Conservation (phyloP, 23 tunicate genomes). For the Styela plicata region DNA sequence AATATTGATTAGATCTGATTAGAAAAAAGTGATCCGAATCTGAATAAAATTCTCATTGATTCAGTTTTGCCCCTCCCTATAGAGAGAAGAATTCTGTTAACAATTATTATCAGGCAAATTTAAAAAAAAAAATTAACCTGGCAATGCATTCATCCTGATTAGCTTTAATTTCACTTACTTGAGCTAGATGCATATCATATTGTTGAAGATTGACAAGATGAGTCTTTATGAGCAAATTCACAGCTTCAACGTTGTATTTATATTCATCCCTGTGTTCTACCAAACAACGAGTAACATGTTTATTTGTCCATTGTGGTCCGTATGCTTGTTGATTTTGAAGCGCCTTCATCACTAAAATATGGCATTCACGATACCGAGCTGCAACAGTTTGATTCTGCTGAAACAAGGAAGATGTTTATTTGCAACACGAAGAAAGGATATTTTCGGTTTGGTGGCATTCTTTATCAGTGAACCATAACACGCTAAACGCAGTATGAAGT, state of each 20-base stretch:
- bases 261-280: slow-evolving; percentile 86
- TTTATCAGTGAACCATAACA: no score
- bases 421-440: no score
- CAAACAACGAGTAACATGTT: slow-evolving; percentile 74
- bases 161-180: slow-evolving; percentile 61
- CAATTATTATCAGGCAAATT: no score
- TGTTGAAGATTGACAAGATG: slow-evolving; percentile 77
- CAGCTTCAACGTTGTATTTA: slow-evolving; percentile 77
- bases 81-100: neutral
- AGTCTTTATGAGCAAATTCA: slow-evolving; percentile 55
- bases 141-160: no score
- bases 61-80: neutral
- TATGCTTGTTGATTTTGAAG: slow-evolving; percentile 78
- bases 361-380: slow-evolving; percentile 69
- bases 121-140: no score
- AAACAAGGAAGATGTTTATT: no score
- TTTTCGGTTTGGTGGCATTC: no score
- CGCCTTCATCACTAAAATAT: slow-evolving; percentile 63
- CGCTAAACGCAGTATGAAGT: no score
- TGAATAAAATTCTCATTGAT: no score
- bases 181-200: slow-evolving; percentile 84
- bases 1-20: no score
- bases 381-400: slow-evolving; percentile 36
- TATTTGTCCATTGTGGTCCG: slow-evolving; percentile 89
- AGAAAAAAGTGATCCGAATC: no score